Evolutionary conservation across 1,140 invertebrate species (phyloP), one percentile per base, ranked within the genome.

Genomic region (Orius insidiosus): DNA sequence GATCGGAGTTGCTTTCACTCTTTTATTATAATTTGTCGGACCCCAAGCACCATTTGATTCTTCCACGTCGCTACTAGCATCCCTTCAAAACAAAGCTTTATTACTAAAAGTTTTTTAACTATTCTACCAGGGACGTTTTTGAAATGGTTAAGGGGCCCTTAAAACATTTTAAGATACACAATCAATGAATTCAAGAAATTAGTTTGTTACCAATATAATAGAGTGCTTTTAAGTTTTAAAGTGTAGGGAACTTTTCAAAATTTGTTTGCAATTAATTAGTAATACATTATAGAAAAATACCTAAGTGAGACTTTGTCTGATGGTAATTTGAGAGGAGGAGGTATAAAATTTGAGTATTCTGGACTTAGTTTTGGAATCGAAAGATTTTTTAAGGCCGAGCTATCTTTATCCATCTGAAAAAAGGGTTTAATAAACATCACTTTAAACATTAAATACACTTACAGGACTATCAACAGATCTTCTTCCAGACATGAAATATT

Each of bases 401-500:
- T 18, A 33, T 51, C 49, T 45, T 51, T 51, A 3, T 51, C 49
- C 36, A 51, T 32, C 49, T 51, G 45, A 8, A 48, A 46, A 34
- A 8, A 46, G 35, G 11, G 11, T 36, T 36, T 36, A 9, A 33
- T 38, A 38, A 7, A 38, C 6, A 38, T 7, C 13, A 5, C 16
- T 15, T 15, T 10, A 14, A 40, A 40, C 38, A n/a, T 7, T 33
- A n/a, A 7, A 33, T 33, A 13, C 3, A 31, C 41, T 3, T 43
- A 43, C 41, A 3, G 41, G 41, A 32, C 41, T 43, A 32, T 43
- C 41, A 10, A 43, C 31, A 15, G n/a, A 30, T n/a, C 41, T 15
- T 43, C 41, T 24, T 43, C 41, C 41, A 24, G 41, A 31, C 18
- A 43, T n/a, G 16, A 83, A 74, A 56, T 82, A 83, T 54, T 80